Evolutionary conservation across 35 echinoderm and acorn worm species (phyloP).

Genomic region (Amphiura filiformis): DNA sequence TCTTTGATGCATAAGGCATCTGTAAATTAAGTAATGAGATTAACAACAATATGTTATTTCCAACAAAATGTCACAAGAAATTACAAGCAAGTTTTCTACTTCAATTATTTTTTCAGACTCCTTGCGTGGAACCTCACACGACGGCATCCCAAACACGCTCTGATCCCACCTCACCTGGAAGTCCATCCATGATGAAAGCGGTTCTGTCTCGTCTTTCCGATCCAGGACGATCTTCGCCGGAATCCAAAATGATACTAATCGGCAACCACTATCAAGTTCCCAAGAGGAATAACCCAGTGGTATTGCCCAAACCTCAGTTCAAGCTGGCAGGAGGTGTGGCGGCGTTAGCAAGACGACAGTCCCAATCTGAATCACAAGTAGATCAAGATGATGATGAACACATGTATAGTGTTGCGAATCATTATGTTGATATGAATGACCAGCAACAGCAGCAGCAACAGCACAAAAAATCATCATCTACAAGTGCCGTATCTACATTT

Average conservation of each 20-base stretch:
- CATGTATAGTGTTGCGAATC: neutral
- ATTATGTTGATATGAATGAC: neutral
- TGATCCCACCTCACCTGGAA: neutral
- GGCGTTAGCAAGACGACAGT: conserved; percentile 1
- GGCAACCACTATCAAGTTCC: conserved; percentile 16
- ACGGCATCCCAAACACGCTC: neutral
- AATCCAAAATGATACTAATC: neutral
- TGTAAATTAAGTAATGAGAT: too few relatives aligned
- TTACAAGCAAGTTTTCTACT: too few relatives aligned
- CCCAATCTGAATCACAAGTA: neutral
- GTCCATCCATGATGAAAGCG: neutral
- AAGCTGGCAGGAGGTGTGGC: conserved; percentile 33
- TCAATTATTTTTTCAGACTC: too few relatives aligned
- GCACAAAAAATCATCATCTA: neutral
- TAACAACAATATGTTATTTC: too few relatives aligned
- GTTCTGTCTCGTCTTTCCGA: neutral
- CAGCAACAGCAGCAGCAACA: neutral
- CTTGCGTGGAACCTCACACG: neutral
- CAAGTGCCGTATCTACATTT: too few relatives aligned
- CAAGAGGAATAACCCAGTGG: neutral
- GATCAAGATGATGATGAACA: neutral
- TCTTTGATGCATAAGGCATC: too few relatives aligned
- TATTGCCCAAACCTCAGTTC: conserved; percentile 27
- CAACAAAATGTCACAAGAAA: too few relatives aligned
- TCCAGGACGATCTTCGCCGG: neutral